These are phyloP conservation scores for Urocitellus parryii DNA, from an alignment of 2,113 vertebrate species.

Conservation along the genomic window DNA sequence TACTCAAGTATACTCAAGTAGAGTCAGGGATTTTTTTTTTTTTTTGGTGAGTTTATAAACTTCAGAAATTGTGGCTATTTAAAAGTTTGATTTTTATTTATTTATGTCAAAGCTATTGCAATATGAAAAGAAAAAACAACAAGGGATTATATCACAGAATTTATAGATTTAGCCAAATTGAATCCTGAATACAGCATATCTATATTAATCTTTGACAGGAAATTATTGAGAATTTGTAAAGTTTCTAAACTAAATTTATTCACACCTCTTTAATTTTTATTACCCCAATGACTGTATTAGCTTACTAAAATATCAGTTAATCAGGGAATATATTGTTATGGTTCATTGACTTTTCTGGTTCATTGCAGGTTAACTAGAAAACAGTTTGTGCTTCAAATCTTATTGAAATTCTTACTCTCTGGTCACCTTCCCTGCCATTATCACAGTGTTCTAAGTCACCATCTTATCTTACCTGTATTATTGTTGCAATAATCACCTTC, in stretches of 20 bases:
- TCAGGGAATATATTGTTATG: background rate
- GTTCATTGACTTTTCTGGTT: slow-evolving; percentile 17
- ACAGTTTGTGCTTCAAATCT: slow-evolving; percentile 15
- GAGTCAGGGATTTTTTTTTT: background rate
- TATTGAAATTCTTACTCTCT: background rate
- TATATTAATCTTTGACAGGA: background rate
- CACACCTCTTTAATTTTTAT: slow-evolving; percentile 16
- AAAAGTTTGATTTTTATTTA: background rate
- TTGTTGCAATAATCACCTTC: background rate
- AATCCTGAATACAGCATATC: slow-evolving; percentile 1
- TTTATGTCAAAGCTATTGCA: slow-evolving; percentile 3
- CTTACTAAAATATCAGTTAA: slow-evolving; percentile 18
- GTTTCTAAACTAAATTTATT: background rate
- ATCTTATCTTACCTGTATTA: background rate
- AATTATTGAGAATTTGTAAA: background rate
- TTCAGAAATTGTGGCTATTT: background rate
- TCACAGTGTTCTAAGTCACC: background rate
- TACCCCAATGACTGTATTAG: background rate
- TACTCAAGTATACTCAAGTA: background rate
- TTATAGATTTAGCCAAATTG: background rate
- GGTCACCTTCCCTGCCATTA: background rate
- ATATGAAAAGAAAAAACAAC: slow-evolving; percentile 4
- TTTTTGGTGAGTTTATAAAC: background rate
- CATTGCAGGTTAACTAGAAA: slow-evolving; percentile 30
- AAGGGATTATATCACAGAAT: background rate